Evolutionary conservation across 2,888 invertebrate species (phyloP), one percentile per base, ranked within the genome.

Genomic region (Eristalis intricaria): DNA sequence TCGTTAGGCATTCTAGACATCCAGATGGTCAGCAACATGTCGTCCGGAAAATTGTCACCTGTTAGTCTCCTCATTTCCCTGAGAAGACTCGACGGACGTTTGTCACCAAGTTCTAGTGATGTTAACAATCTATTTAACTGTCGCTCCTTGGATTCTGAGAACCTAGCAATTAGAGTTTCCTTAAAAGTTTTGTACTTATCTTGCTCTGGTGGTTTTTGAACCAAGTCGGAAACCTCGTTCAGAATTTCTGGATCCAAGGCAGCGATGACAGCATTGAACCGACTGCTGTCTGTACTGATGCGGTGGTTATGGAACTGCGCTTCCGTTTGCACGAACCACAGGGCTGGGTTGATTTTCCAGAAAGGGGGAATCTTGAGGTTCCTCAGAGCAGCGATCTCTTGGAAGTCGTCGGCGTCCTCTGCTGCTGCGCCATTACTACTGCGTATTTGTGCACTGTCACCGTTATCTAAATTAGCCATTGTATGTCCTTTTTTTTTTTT

Each of bases 71-170:
- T 26, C 40, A 64, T 79, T 15, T 79, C 60, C 26, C 71, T 79
- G 11, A 71, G 19, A 7, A 60, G 70, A 70, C 77, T 78, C 22
- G 77, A 77, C 7, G 69, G 56, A 11, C 68, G 69, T 26, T 61
- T 69, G 38, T 63, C 77, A 15, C 38, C 70, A 0, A 78, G 65
- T 43, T 70, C 64, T 0, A 71, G 26, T 2, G 43, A 58, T 3
- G 65, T 79, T 65, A 71, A 65, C 11, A 64, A 56, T 43, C 43
- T n/a, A n/a, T n/a, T n/a, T n/a, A n/a, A n/a, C n/a, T n/a, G n/a
- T n/a, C n/a, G n/a, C n/a, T n/a, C n/a, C n/a, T n/a, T n/a, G n/a
- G n/a, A n/a, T n/a, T n/a, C n/a, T n/a, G n/a, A n/a, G n/a, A n/a
- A n/a, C n/a, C n/a, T n/a, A n/a, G n/a, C n/a, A n/a, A n/a, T n/a